Conservation (phyloP, 1,140 invertebrate genomes). For the Metopolophium dirhodum region DNA sequence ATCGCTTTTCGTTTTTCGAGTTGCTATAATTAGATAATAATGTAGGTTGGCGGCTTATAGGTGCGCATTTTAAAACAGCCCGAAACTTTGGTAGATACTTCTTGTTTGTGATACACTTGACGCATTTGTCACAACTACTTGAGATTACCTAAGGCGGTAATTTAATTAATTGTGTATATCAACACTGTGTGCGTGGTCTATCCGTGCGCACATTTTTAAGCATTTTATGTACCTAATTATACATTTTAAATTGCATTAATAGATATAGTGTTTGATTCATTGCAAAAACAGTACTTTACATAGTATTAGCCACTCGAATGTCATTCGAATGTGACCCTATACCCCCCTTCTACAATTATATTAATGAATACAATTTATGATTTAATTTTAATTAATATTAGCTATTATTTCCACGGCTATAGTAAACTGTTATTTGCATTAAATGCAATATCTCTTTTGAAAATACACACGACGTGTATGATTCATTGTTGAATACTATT, state of each 20-base stretch:
- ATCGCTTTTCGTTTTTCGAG: not conserved
- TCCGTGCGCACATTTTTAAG: not conserved
- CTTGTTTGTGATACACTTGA: not conserved
- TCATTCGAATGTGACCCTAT: no score
- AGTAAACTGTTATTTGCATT: not conserved
- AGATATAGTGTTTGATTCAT: not conserved
- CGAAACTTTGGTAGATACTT: not conserved
- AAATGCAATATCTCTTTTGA: not conserved
- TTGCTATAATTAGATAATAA: not conserved
- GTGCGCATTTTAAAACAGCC: not conserved
- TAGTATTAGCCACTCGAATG: not conserved
- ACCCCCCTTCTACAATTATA: not conserved
- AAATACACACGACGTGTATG: not conserved
- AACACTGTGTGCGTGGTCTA: not conserved
- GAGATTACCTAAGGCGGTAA: not conserved
- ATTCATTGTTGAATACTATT: not conserved
- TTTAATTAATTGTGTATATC: not conserved
- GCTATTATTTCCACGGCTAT: not conserved
- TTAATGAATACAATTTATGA: not conserved
- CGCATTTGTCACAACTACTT: not conserved
- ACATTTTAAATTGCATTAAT: not conserved
- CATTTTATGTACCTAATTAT: not conserved
- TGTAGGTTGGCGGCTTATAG: not conserved
- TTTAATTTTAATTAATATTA: constrained; percentile 4
- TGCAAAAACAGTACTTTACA: not conserved